Evolutionary conservation across 2,797 vertebrate genomes (phyloP).

Genomic region (Chiroxiphia lanceolata): DNA sequence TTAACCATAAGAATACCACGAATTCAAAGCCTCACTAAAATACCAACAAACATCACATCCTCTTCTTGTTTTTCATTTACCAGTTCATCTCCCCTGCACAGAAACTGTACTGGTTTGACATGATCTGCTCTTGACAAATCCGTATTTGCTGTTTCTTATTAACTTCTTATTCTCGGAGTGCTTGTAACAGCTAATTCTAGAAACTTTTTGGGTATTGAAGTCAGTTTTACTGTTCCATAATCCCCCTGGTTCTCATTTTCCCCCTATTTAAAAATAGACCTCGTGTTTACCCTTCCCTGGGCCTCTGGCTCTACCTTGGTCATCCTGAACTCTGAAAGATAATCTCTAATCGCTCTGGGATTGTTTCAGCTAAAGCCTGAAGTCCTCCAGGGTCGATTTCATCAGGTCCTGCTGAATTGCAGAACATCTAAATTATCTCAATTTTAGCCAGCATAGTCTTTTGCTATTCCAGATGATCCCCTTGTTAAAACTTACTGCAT

Average conservation of each 20-base stretch:
- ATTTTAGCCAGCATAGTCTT: conserved; percentile 30
- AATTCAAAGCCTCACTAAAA: neutral
- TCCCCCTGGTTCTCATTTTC: conserved; percentile 55
- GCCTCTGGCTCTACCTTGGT: conserved; percentile 60
- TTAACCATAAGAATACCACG: neutral
- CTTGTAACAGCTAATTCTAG: conserved; percentile 73
- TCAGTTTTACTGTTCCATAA: conserved; percentile 60
- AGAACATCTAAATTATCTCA: conserved; percentile 45
- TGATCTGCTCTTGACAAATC: conserved; percentile 68
- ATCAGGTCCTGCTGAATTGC: conserved; percentile 50
- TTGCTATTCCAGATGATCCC: conserved; percentile 38
- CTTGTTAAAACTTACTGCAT: conserved; percentile 38
- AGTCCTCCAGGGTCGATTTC: conserved; percentile 47
- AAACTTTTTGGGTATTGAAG: conserved; percentile 54
- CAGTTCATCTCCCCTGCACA: neutral
- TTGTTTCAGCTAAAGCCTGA: conserved; percentile 19
- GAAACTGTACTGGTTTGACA: neutral
- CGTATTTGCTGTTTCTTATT: conserved; percentile 72
- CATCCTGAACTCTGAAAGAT: conserved; percentile 57
- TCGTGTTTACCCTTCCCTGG: conserved; percentile 44
- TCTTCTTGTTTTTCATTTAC: neutral
- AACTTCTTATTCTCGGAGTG: conserved; percentile 67
- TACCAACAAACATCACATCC: neutral
- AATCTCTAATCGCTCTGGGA: conserved; percentile 47
- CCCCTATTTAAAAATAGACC: conserved; percentile 52